Evolutionary conservation across 2,888 invertebrate genomes (phyloP).

Genomic region (Plagiodera versicolora): DNA sequence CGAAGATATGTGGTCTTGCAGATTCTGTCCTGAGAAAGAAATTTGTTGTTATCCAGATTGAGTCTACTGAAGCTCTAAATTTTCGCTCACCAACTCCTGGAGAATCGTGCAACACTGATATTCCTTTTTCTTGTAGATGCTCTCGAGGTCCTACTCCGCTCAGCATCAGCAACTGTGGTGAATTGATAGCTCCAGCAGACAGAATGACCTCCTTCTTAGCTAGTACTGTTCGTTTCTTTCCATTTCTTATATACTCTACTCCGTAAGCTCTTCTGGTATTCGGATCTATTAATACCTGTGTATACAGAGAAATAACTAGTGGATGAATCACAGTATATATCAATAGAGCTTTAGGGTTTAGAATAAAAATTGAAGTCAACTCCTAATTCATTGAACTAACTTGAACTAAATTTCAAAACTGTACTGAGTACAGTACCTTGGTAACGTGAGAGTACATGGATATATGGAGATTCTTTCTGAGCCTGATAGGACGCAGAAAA

Average conservation of each 20-base stretch:
- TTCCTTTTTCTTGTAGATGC: constrained; percentile 72
- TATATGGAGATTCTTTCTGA: constrained; percentile 79
- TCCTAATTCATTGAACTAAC: no score
- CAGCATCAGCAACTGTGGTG: constrained; percentile 92
- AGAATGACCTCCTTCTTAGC: constrained; percentile 82
- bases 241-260: constrained; percentile 75
- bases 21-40: constrained; percentile 66
- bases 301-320: no score
- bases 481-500: constrained; percentile 76
- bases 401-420: no score
- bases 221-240: constrained; percentile 66
- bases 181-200: constrained; percentile 86
- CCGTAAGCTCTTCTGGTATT: constrained; percentile 71
- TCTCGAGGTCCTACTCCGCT: constrained; percentile 77
- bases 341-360: no score
- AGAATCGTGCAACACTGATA: constrained; percentile 67
- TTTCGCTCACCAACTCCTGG: constrained; percentile 67
- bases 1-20: constrained; percentile 90
- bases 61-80: no score
- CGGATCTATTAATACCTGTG: constrained; percentile 63
- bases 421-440: no score
- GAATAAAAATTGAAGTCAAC: no score
- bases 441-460: constrained; percentile 81
- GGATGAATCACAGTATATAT: no score
- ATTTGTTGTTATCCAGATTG: no score